Evolutionary conservation across 2,888 invertebrate species (phyloP), one percentile per base, ranked within the genome.

Genomic region (Ormyrus rosae): DNA sequence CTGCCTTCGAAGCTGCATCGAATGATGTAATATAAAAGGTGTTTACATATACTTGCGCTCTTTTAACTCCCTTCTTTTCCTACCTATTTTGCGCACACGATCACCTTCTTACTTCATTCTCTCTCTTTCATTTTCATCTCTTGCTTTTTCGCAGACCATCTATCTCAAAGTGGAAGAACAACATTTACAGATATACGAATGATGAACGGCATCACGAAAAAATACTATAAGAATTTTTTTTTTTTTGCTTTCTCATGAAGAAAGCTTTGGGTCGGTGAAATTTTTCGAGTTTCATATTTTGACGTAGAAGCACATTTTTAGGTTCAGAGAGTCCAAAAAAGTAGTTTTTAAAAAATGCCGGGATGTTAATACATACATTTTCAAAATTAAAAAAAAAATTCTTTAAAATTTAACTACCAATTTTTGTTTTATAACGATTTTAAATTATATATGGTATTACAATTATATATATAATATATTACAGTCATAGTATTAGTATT

Each of bases 41-140:
- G 81, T 82, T 83, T 82, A 78, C 82, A 82, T 83, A 75, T 81
- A 19, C 83, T 69, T 51, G 34, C 56, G 64, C 56, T 50, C 46
- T 51, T 68, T 71, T 51, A 6, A 55, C 46, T 61, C 76, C 53
- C 13, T 34, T 45, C 34, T 63, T 60, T 67, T 51, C n/a, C 46
- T 64, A 34, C n/a, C 50, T 6, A 9, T 0, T 46, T 61, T 34
- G n/a, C 58, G 34, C 51, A 11, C 13, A 11, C 34, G 3, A 34
- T 34, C 34, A 34, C 34, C 51, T 48, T 19, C 34, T 13, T 34
- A 8, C 48, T n/a, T 11, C 46, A 46, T 69, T 45, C 9, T 78
- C 53, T 58, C 46, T 77, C 70, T 68, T 80, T 69, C 11, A 10
- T 51, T 1, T 53, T 11, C 48, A 45, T 58, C 11, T 58, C 1